Evolutionary conservation across 2,888 invertebrate species (phyloP), one percentile per base, ranked within the genome.

Genomic region (Labia minor): DNA sequence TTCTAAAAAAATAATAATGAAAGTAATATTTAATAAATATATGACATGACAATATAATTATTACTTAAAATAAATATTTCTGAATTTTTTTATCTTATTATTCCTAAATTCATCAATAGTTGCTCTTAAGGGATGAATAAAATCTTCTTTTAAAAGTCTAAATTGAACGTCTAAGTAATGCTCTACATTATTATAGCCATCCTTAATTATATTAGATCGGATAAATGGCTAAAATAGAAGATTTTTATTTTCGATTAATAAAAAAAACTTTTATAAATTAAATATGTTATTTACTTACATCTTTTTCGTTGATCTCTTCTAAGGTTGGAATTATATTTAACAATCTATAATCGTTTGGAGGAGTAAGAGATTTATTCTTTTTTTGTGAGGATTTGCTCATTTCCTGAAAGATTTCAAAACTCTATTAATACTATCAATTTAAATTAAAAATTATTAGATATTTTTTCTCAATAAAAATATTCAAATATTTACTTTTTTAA

Each of bases 91-190:
- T 19, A 66, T 68, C 67, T 76, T 76, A 68, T 78, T 78, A 78
- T 70, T 79, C 70, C 79, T 74, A 72, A 82, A 85, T 73, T 81
- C 79, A 70, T 75, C 74, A 75, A 89, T 81, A 69, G 87, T 89
- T 73, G 86, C 82, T 37, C 89, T 78, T 20, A 94, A 75, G 0
- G 92, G 89, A 18, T 82, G 80, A 33, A 90, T 81, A 74, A 89
- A 91, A 76, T 94, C 93, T 78, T 93, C 91, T 33, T 90, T 78
- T 64, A 93, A 74, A 37, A 92, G 78, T 37, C 87, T 82, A 73
- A 90, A 90, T 21, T 92, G 92, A n/a, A 86, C 79, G 72, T 89
- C 88, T 20, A 94, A 78, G 74, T 94, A 94, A 73, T 90, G 85
- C 63, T 86, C 81, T 1, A 86, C 79, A 73, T 80, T 80, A 0